These are phyloP conservation scores for Hypomecis punctinalis DNA, from an alignment of 2,888 invertebrate species.

Conservation along the genomic window DNA sequence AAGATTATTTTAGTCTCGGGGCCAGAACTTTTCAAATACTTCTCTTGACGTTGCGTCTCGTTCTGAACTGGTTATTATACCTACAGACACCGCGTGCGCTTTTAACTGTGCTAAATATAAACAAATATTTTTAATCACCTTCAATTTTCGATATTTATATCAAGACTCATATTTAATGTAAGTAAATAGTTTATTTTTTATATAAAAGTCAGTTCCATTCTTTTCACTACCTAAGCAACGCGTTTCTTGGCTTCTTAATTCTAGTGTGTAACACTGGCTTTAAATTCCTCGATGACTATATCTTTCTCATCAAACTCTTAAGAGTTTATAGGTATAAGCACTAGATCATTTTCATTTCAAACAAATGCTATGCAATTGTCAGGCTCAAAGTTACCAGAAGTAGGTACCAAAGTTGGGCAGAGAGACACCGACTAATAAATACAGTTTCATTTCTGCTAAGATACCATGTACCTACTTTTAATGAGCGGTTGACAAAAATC, in stretches of 20 bases:
- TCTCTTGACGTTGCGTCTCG: too few species aligned
- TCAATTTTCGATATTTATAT: background rate
- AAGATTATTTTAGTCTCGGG: too few species aligned
- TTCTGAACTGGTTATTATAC: too few species aligned
- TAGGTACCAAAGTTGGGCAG: too few species aligned
- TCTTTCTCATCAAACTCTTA: constrained; percentile 19
- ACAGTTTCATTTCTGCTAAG: too few species aligned
- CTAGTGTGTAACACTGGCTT: constrained; percentile 14
- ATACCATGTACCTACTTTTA: too few species aligned
- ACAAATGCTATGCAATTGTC: constrained; percentile 4
- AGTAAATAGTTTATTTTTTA: constrained; percentile 12
- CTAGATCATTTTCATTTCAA: background rate
- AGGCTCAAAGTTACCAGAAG: background rate
- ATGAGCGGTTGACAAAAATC: too few species aligned
- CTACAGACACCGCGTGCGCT: background rate
- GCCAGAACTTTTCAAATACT: too few species aligned
- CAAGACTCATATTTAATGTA: background rate
- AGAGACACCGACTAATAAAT: too few species aligned
- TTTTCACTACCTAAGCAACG: constrained; percentile 3
- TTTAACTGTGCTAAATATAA: background rate
- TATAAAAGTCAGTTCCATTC: constrained; percentile 18
- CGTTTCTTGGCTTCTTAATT: constrained; percentile 15
- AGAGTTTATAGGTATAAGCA: constrained; percentile 9
- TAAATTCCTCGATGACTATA: constrained; percentile 21
- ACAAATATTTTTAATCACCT: constrained; percentile 6